phyloP scores from a whole-genome alignment of 2,888 invertebrate species.

The Orthosia gothica region DNA sequence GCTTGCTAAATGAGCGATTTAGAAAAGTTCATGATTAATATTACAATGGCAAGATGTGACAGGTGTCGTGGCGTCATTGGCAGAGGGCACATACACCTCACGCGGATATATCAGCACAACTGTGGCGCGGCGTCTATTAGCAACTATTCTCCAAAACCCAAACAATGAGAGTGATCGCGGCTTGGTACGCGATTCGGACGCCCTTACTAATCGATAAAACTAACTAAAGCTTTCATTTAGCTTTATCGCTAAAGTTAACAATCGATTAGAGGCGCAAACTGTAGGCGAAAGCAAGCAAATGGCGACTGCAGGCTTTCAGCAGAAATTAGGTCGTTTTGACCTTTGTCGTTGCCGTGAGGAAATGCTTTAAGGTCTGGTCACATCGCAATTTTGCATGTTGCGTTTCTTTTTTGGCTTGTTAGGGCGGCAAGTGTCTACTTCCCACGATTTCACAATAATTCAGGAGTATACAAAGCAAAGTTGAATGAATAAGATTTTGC shows the following conservation, averaged over 20 bases:
- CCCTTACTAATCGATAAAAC: constrained; percentile 84
- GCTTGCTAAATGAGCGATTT: constrained; percentile 66
- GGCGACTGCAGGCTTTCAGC: constrained; percentile 71
- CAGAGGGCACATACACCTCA: constrained; percentile 81
- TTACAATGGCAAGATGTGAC: constrained; percentile 55
- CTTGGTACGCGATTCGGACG: constrained; percentile 85
- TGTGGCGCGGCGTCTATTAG: constrained; percentile 84
- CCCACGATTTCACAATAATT: neutral
- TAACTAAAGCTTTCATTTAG: constrained; percentile 78
- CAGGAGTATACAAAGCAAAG: neutral
- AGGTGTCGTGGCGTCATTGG: constrained; percentile 73
- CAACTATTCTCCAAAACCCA: constrained; percentile 86
- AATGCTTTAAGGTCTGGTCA: constrained; percentile 64
- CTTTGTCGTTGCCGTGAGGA: constrained; percentile 64
- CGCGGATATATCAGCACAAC: constrained; percentile 81
- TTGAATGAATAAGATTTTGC: neutral
- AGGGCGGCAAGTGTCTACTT: neutral
- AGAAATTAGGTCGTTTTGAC: constrained; percentile 69
- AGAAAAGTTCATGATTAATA: constrained; percentile 66
- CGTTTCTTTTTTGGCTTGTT: constrained; percentile 19
- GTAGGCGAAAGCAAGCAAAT: constrained; percentile 72
- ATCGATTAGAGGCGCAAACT: constrained; percentile 71
- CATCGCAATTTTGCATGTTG: constrained; percentile 30
- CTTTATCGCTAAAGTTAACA: constrained; percentile 75
- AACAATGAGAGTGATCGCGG: constrained; percentile 90